phyloP scores from a whole-genome alignment of 2,113 vertebrate genomes.

The Leptobrachium leishanense region DNA sequence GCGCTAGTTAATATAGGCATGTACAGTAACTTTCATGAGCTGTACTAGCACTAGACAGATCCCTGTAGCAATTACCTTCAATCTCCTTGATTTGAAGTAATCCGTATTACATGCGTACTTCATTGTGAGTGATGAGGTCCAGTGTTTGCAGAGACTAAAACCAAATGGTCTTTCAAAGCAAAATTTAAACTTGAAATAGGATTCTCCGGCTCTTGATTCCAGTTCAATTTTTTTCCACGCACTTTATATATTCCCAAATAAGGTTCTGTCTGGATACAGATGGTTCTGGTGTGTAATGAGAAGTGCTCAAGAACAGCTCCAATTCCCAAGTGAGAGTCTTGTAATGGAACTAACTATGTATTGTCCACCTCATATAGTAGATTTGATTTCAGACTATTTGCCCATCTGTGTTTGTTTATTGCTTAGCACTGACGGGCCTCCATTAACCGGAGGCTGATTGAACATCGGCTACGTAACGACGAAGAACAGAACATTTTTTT shows the following conservation, averaged over 20 bases:
- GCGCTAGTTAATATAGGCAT: conserved; percentile 56
- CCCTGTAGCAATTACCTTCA: conserved; percentile 81
- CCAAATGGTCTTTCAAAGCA: conserved; percentile 97
- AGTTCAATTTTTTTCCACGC: conserved; percentile 83
- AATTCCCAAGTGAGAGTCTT: conserved; percentile 80
- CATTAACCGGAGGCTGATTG: conserved; percentile 75
- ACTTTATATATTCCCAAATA: conserved; percentile 93
- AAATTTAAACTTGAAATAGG: conserved; percentile 98
- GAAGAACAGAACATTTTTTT: conserved; percentile 60
- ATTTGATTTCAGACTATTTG: conserved; percentile 91
- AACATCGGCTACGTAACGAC: conserved; percentile 64
- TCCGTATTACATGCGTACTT: conserved; percentile 84
- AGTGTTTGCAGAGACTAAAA: conserved; percentile 94
- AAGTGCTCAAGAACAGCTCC: conserved; percentile 73
- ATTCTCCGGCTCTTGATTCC: conserved; percentile 88
- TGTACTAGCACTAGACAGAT: conserved; percentile 61
- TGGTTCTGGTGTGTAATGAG: conserved; percentile 91
- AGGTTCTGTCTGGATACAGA: conserved; percentile 88
- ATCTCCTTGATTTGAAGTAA: conserved; percentile 87
- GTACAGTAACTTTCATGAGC: conserved; percentile 58
- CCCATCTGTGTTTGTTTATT: conserved; percentile 84
- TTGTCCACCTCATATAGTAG: conserved; percentile 78
- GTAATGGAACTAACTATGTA: conserved; percentile 86
- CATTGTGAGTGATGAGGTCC: conserved; percentile 93
- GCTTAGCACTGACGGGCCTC: conserved; percentile 75